Percentiles rank a stretch among this genome's conserved stretches.
phyloP scores from a whole-genome alignment of 2,797 vertebrate species.

The Darevskia mixta region DNA sequence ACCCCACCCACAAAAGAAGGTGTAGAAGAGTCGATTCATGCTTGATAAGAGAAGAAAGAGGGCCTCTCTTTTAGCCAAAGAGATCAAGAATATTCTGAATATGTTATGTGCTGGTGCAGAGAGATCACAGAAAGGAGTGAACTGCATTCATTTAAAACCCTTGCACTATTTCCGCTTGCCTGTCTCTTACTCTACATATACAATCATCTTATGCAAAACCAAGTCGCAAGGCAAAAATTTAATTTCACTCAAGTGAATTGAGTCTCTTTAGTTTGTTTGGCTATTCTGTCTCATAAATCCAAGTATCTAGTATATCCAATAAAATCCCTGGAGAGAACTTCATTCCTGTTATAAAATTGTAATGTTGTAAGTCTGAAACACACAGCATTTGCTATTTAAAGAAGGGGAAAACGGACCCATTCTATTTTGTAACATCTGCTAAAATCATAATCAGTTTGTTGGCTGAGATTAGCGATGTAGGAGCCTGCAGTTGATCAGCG shows the following conservation, averaged over 20 bases:
- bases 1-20: neutral
- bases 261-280: conserved; percentile 29
- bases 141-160: neutral
- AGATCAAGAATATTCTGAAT: neutral
- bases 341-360: conserved; percentile 54
- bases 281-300: conserved; percentile 47
- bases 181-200: neutral
- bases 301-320: conserved; percentile 40
- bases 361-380: conserved; percentile 31
- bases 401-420: conserved; percentile 24
- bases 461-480: conserved; percentile 58
- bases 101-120: neutral
- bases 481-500: conserved; percentile 68
- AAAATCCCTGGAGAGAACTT: conserved; percentile 48
- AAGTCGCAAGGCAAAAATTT: conserved; percentile 36
- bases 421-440: conserved; percentile 63
- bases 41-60: neutral
- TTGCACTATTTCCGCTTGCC: neutral
- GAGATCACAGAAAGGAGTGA: neutral
- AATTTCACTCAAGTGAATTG: conserved; percentile 17
- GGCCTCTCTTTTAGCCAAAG: neutral
- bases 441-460: conserved; percentile 55
- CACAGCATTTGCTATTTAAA: conserved; percentile 47
- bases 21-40: neutral
- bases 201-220: conserved; percentile 3